phyloP scores from a whole-genome alignment of 2,113 vertebrate species.

The Odocoileus hemionus region DNA sequence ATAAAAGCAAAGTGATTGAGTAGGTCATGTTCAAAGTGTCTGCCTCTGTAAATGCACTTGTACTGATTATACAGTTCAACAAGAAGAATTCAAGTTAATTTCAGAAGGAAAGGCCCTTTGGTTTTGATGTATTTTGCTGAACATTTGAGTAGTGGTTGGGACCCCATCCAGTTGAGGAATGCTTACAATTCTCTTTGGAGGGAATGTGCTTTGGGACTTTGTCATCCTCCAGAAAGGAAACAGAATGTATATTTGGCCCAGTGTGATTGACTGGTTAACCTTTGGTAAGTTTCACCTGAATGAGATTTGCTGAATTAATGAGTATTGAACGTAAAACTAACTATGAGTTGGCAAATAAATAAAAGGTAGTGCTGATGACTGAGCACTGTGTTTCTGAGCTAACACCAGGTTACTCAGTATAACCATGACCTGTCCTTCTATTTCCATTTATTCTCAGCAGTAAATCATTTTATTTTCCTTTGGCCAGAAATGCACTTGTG shows the following conservation, averaged over 20 bases:
- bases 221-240: slow-evolving; percentile 46
- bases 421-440: background rate
- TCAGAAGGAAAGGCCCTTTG: background rate
- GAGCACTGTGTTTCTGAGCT: slow-evolving; percentile 56
- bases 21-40: slow-evolving; percentile 50
- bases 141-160: background rate
- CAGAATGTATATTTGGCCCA: slow-evolving; percentile 26
- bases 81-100: slow-evolving; percentile 17
- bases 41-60: slow-evolving; percentile 39
- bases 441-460: slow-evolving; percentile 17
- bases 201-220: slow-evolving; percentile 25
- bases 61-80: slow-evolving; percentile 15
- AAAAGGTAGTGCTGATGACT: slow-evolving; percentile 54
- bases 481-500: slow-evolving; percentile 11
- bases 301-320: slow-evolving; percentile 43
- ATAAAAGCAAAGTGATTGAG: slow-evolving; percentile 54
- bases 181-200: background rate
- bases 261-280: slow-evolving; percentile 36
- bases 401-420: slow-evolving; percentile 36
- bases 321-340: slow-evolving; percentile 49
- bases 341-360: slow-evolving; percentile 60
- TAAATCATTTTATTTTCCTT: slow-evolving; percentile 4
- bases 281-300: slow-evolving; percentile 46
- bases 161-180: background rate
- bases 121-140: slow-evolving; percentile 23